These are phyloP conservation scores for Platalea minor DNA, from an alignment of 2,797 vertebrate species.

Conservation along the genomic window DNA sequence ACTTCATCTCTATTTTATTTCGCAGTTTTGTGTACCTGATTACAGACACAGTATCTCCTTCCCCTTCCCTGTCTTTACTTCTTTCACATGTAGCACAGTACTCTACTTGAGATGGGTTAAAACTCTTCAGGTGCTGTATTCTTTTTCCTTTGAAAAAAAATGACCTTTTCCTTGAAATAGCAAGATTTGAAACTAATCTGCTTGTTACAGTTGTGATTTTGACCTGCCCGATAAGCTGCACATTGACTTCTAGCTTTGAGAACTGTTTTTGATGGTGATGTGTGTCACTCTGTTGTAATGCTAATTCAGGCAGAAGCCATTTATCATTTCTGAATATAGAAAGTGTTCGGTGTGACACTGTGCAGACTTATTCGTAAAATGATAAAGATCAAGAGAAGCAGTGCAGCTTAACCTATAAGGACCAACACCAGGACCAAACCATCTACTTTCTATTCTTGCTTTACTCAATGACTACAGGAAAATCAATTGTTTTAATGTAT, in stretches of 20 bases:
- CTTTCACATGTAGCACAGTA: neutral
- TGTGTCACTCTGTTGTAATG: neutral
- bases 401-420: neutral
- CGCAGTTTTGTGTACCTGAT: neutral
- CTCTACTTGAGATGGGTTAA: neutral
- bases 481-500: neutral
- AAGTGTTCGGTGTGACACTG: neutral
- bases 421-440: neutral
- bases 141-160: neutral
- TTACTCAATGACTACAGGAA: neutral
- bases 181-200: constrained; percentile 9
- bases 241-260: neutral
- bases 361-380: neutral
- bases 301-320: constrained; percentile 22
- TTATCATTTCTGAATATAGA: constrained; percentile 26
- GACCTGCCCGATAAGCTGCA: neutral
- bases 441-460: neutral
- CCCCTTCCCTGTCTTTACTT: neutral
- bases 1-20: neutral
- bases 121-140: neutral
- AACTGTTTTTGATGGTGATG: neutral
- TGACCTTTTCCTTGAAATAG: neutral
- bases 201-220: constrained; percentile 11
- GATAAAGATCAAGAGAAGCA: neutral
- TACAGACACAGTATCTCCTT: neutral